Percentiles rank a stretch among this genome's conserved stretches.
phyloP scores from a whole-genome alignment of 2,113 vertebrate species.

The Monarcha castaneiventris region DNA sequence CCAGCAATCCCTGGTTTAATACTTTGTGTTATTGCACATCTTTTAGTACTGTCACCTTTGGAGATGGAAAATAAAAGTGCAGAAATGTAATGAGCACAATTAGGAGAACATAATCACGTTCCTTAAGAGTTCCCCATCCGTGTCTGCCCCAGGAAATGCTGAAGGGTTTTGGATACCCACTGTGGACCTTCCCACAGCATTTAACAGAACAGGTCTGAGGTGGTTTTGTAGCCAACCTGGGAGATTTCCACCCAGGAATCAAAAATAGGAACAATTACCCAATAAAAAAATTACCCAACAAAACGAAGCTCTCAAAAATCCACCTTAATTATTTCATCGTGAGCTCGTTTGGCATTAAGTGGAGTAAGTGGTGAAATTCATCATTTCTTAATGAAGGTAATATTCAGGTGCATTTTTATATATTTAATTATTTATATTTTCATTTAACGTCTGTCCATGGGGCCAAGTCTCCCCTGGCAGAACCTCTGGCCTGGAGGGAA shows the following conservation, averaged over 20 bases:
- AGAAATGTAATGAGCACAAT: background rate
- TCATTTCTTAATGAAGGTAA: background rate
- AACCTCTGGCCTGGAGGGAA: background rate
- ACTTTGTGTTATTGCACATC: background rate
- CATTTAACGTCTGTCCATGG: background rate
- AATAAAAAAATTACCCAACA: background rate
- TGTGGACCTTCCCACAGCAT: rapidly evolving
- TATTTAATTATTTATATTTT: background rate
- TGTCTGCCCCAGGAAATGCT: background rate
- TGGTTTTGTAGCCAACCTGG: background rate
- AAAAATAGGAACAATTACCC: background rate
- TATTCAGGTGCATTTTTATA: background rate
- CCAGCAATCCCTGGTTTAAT: background rate
- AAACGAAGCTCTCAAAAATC: background rate
- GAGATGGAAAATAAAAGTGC: background rate
- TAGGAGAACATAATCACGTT: background rate
- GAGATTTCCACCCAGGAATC: background rate
- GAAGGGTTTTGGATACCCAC: background rate
- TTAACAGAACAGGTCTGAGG: background rate
- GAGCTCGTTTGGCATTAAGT: background rate
- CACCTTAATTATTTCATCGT: background rate
- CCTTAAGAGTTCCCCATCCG: background rate
- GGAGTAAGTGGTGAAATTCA: background rate
- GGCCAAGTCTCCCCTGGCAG: background rate
- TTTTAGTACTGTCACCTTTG: rapidly evolving